Evolutionary conservation across 2,888 invertebrate species (phyloP), one percentile per base, ranked within the genome.

Genomic region (Eurytoma adleriae): DNA sequence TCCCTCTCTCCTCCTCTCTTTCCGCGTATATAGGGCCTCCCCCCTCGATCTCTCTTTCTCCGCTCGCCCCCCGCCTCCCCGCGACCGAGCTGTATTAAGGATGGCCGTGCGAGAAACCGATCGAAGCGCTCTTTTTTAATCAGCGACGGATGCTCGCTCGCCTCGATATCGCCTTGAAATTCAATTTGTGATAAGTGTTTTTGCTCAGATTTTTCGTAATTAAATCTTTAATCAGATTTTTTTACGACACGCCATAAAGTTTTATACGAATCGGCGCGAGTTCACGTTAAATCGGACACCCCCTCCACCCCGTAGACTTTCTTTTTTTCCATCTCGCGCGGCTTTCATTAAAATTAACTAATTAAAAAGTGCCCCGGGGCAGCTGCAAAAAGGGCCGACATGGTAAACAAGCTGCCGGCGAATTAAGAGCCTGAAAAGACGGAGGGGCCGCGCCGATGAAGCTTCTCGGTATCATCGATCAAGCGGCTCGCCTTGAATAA

Each of bases 381-480:
- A 64, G 64, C n/a, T n/a, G 40, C n/a, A 27, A 40, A n/a, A 64
- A 40, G 62, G 16, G 27, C 48, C 40, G 24, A 50, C 24, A 20
- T 3, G 20, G 67, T 14, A 24, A 67, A 24, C 24, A 10, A 13
- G 10, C 30, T 54, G 24, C 54, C 20, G 24, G 50, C 52, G 24
- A 52, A 50, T 7, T 20, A n/a, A 20, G 14, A n/a, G 50, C 24
- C 20, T 12, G 50, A 70, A 57, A 70, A 70, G 57, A 70, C 57
- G 59, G 48, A 48, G 59, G 50, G 56, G 27, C 59, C 24, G 18
- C 72, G 62, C 40, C 40, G 62, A 62, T 52, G 14, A 30, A 62
- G 52, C 16, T 71, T 71, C 73, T 48, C 59, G 48, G 52, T 27
- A 61, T 40, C 61, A 69, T 76, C 62, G 69, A 76, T 76, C 69